Base-by-base conservation (phyloP, 2,888 invertebrate species). In the Ochropacha duplaris region DNA sequence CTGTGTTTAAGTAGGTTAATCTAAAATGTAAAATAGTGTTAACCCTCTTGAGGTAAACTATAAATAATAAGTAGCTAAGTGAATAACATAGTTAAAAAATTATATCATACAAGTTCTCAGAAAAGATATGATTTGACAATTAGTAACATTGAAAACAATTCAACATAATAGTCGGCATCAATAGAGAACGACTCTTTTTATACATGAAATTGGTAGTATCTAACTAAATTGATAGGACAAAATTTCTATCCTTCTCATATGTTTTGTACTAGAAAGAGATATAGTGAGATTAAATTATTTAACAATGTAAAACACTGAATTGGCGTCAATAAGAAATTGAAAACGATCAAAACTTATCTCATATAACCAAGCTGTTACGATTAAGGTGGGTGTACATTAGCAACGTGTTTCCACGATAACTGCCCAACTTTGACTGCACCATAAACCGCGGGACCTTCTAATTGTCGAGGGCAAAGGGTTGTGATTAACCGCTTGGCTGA, bases 381-480 rank as follows among this genome's bases (percentile, higher is more conserved):
- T 31, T 61, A 59, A 62, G 58, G 59, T 22, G 50, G 60, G 9
- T 19, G 44, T 44, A 44, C 54, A 61, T 71, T 65, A 68, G 24
- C 62, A 54, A 64, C 62, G 54, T 62, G 24, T 22, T 51, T 54
- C 14, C 55, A 59, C 64, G 60, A 66, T 71, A 72, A 69, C 61
- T 71, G 68, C 63, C 58, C 55, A 72, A 72, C 61, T 72, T 71
- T 61, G 24, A 54, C 61, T 62, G 57, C 61, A 28, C 52, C 34
- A 31, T 63, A 61, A 66, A 64, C 72, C 61, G 57, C 57, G 50
- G 39, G n/a, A 50, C 24, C 39, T 22, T 16, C 57, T 61, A 59
- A 62, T 61, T 57, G 57, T 50, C 44, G 44, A 19, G 19, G 44
- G 44, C 44, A 19, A 44, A 28, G 36, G 55, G 54, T 55, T 62